Evolutionary conservation across 2,797 vertebrate genomes (phyloP).

Genomic region (Thamnophis elegans): DNA sequence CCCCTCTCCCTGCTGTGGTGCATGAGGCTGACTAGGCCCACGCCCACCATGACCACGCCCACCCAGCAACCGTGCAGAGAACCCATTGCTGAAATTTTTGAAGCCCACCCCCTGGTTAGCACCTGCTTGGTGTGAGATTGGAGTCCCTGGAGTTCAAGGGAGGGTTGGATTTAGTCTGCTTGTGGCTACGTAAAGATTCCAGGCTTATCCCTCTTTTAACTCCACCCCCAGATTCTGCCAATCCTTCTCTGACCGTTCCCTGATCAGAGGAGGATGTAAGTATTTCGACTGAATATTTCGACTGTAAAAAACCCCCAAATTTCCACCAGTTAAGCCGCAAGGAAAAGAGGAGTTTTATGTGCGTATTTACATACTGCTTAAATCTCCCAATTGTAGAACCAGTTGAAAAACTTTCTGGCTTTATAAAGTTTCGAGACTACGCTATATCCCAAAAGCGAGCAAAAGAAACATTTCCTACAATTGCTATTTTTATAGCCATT

Average conservation of each 20-base stretch:
- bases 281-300: neutral
- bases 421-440: neutral
- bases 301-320: neutral
- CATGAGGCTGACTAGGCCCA: no score
- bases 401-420: neutral
- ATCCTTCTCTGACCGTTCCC: neutral
- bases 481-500: neutral
- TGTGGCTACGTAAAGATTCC: neutral
- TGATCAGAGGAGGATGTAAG: neutral
- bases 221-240: neutral
- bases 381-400: neutral
- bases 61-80: no score
- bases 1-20: no score
- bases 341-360: no score
- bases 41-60: no score
- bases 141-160: no score
- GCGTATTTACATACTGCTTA: neutral
- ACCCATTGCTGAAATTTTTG: no score
- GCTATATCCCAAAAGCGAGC: neutral
- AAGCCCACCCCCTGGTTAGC: no score
- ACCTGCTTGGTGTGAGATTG: no score
- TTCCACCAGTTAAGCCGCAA: neutral
- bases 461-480: neutral
- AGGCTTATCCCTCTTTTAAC: neutral
- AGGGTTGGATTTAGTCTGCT: neutral